phyloP scores from a whole-genome alignment of 2,113 vertebrate species.

The Python bivittatus region DNA sequence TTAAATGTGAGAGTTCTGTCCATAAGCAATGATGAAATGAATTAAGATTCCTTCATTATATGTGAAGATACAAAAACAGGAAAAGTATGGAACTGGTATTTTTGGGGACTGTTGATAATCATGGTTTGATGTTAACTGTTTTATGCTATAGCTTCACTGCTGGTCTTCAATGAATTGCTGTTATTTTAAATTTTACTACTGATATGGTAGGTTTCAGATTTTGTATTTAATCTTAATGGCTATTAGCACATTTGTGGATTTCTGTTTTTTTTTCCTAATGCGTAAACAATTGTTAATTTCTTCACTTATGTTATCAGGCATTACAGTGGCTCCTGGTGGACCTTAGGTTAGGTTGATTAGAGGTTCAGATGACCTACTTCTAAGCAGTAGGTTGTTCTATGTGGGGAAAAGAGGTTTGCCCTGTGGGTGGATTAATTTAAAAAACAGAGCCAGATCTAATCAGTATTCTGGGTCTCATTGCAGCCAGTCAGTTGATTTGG shows the following conservation, averaged over 20 bases:
- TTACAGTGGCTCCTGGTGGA: neutral
- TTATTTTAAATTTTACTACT: neutral
- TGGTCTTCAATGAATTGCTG: neutral
- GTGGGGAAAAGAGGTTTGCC: neutral
- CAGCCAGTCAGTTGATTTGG: neutral
- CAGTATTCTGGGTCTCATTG: neutral
- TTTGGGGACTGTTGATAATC: neutral
- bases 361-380: neutral
- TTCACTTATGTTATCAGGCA: neutral
- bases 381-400: neutral
- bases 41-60: neutral
- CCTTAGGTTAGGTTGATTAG: neutral
- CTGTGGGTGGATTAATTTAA: neutral
- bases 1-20: neutral
- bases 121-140: no score
- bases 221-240: neutral
- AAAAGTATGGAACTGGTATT: neutral
- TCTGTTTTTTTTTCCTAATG: neutral
- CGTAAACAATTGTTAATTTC: neutral
- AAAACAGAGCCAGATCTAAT: neutral
- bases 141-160: neutral
- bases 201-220: neutral
- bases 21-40: neutral
- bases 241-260: neutral
- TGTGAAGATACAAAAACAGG: neutral